Base-by-base conservation (phyloP, 2,797 vertebrate genomes). In the Staurois parvus region DNA sequence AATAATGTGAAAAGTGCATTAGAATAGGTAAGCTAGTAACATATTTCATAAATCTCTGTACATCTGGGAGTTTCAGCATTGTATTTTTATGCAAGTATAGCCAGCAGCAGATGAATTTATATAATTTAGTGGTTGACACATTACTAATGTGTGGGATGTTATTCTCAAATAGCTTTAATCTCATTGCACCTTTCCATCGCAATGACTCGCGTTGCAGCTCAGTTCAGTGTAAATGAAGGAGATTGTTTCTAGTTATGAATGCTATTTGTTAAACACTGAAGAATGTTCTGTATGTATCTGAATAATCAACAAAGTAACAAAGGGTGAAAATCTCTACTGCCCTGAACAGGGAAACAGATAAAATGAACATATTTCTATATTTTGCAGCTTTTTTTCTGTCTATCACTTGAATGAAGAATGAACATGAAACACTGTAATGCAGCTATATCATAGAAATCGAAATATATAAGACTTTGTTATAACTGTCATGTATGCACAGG, bases 71-170 rank as follows among this genome's bases (percentile, higher is more conserved):
- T 81, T 17, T 45, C 28, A 59, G 64, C 32, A 80, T 3, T 12
- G 30, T 32, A 28, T 56, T 72, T 4, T 42, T 79, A 85, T 62
- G 37, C 79, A 62, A 56, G 29, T 68, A 48, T 45, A 45, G 48
- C 40, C 28, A 76, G 34, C 48, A 64, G 67, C 37, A 48, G 26
- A 76, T 75, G n/a, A 70, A 81, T 76, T 76, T 69, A 62, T 86
- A 72, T 70, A 70, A 86, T 86, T 59, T 76, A 62, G 76, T 81
- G 70, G 48, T 48, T 76, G 72, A 77, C 73, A 70, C 66, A 76
- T 85, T 62, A 76, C 72, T 76, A 64, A 76, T 28, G 26, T 81
- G 72, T 21, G 29, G 28, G 70, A 76, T 72, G 24, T 70, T 70
- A 81, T 86, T 72, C 32, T 28, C 52, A 77, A 64, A 70, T 56